phyloP scores from a whole-genome alignment of 2,888 invertebrate species.

The Hyposoter dolosus region DNA sequence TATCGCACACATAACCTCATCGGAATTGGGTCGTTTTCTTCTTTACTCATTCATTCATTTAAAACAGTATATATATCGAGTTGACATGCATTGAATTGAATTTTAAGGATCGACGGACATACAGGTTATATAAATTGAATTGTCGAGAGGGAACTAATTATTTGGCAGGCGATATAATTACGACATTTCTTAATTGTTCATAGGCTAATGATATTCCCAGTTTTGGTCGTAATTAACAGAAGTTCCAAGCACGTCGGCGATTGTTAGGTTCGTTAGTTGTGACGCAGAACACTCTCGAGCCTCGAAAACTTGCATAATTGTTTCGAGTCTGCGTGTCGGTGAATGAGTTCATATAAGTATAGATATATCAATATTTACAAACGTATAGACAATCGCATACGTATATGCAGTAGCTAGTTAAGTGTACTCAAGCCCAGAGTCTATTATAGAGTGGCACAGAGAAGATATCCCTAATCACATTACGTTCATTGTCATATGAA shows the following conservation, averaged over 20 bases:
- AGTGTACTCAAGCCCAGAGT: slow-evolving; percentile 49
- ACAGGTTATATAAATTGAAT: neutral
- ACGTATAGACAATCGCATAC: neutral
- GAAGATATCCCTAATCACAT: slow-evolving; percentile 65
- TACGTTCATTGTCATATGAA: slow-evolving; percentile 61
- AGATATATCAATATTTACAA: neutral
- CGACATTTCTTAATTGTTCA: slow-evolving; percentile 16
- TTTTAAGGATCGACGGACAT: neutral
- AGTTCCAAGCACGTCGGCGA: slow-evolving; percentile 36
- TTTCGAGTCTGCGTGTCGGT: slow-evolving; percentile 39
- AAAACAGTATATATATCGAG: neutral
- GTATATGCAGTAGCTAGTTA: slow-evolving; percentile 51
- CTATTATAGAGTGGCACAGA: slow-evolving; percentile 59
- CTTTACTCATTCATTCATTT: neutral
- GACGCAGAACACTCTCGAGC: slow-evolving; percentile 29
- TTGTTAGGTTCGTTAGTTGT: slow-evolving; percentile 59
- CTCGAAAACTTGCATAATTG: slow-evolving; percentile 62
- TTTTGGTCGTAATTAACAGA: slow-evolving; percentile 47
- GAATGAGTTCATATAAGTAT: slow-evolving; percentile 5
- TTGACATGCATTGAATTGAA: neutral
- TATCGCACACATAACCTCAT: neutral
- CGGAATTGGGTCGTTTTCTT: neutral
- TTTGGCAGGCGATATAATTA: neutral
- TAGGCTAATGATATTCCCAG: slow-evolving; percentile 31
- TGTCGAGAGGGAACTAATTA: neutral